Base-by-base conservation (phyloP, 2,113 vertebrate genomes). In the Psittacula cyanocephala region DNA sequence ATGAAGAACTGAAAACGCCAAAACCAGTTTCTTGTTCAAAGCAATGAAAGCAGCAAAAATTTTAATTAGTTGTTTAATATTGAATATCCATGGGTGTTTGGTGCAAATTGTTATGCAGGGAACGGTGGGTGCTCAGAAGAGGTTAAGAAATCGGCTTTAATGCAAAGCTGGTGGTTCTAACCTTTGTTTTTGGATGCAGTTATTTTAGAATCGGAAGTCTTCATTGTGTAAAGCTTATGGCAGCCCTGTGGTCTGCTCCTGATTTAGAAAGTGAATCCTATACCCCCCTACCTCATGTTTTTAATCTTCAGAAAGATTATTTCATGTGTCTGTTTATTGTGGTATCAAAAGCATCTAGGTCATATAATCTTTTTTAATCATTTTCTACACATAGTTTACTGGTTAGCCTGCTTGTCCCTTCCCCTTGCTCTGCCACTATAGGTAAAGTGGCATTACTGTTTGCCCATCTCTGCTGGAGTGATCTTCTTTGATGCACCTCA, bases 11-110 rank as follows among this genome's bases (percentile, higher is more conserved):
- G 88, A 93, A 95, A 95, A 79, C 29, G 4, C 95, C 90, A 68
- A 92, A 94, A 83, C 77, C 74, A 89, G 67, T 62, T 92, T 84
- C 88, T 91, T 92, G 77, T 97, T 96, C 91, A 93, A 96, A 94
- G 92, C 88, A 79, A 91, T 89, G 88, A 96, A 95, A 96, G 85
- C 91, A 92, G 93, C 86, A 96, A 49, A 96, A 92, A 91, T 23
- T 82, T 94, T 97, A 96, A 97, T 97, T 94, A 93, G 93, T 70
- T 94, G 57, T 95, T 96, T 94, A 96, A 96, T 96, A 96, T 96
- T 96, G 91, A 95, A 96, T 96, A 93, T 93, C 92, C 88, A 70
- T 59, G 13, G 11, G 57, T 91, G 80, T 94, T 79, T 87, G 83
- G 83, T 85, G 49, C 77, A 80, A 93, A 93, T 93, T 67, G 37